Evolutionary conservation across 2,797 vertebrate species (phyloP), one percentile per base, ranked within the genome.

Genomic region (Ptychadena robeensis): DNA sequence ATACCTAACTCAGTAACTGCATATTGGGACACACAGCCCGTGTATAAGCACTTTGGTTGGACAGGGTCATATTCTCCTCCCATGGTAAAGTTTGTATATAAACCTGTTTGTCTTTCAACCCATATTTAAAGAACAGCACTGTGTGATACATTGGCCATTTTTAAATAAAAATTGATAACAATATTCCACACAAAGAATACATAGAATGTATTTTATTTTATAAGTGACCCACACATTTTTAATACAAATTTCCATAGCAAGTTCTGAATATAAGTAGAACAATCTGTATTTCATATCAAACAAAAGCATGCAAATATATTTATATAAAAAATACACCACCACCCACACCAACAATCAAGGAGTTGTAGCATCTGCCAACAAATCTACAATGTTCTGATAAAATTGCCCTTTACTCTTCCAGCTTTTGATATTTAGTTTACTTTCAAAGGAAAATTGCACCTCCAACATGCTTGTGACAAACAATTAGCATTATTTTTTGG

Each of bases 381-480:
- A 79, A 79, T 66, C 35, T 44, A 38, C n/a, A 59, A 25, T 25
- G 77, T 63, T 77, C 38, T 70, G 44, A 18, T 66, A 40, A 67
- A 6, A 35, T 57, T 2, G 30, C 35, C 30, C 35, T 27, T 9
- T 28, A 25, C 10, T 61, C 27, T 61, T 61, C n/a, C 10, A 61
- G 59, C 10, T 30, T 59, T 37, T 69, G 12, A 10, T 7, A 44
- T 77, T 73, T 10, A 32, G 32, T 31, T 59, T 31, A 63, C 28
- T 48, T 63, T 68, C 35, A 38, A 69, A 44, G 18, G 35, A 31
- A 82, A 63, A 64, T 31, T 30, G 27, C 3, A 61, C 80, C 69
- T 64, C 66, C 66, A 48, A 53, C 77, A 85, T 85, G 82, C 65
- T 38, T 35, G 22, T 53, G 31, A 80, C 35, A 80, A 27, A 73